A percentile compares a stretch with the other conserved stretches of the same genome.
These are phyloP conservation scores for Tichodroma muraria DNA, from an alignment of 2,113 vertebrate species.

Conservation along the genomic window DNA sequence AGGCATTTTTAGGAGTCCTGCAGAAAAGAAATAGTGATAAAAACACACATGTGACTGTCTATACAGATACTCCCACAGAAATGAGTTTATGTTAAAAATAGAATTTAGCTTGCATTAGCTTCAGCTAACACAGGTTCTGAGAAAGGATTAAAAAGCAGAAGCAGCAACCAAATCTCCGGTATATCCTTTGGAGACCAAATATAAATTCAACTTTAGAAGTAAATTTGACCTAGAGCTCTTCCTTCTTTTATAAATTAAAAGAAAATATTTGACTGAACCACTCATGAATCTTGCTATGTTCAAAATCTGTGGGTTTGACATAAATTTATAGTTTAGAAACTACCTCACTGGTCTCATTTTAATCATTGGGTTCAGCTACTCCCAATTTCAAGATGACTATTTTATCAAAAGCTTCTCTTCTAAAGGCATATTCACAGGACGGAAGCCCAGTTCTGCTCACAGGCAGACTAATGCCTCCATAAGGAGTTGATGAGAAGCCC, in stretches of 20 bases:
- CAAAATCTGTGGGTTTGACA: background rate
- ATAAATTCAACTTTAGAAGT: background rate
- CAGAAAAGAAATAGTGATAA: background rate
- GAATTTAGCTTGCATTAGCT: background rate
- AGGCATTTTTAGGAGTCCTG: background rate
- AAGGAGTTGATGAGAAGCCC: background rate
- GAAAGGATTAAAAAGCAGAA: constrained; percentile 1
- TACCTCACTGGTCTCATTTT: background rate
- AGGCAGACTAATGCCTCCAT: background rate
- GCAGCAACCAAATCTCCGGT: background rate
- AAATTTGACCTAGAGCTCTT: constrained; percentile 4
- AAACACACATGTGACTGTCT: background rate
- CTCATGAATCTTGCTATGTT: background rate
- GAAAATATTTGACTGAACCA: constrained; percentile 20
- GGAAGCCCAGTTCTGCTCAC: background rate
- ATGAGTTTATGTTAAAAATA: background rate
- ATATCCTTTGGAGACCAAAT: background rate
- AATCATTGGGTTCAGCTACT: background rate
- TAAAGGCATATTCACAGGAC: background rate
- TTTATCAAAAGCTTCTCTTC: background rate
- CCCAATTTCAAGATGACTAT: background rate
- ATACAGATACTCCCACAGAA: background rate
- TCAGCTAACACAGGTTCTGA: background rate
- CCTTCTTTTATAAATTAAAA: constrained; percentile 9
- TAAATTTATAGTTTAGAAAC: background rate